phyloP scores from a whole-genome alignment of 2,888 invertebrate species.

The Eupeodes luniger region DNA sequence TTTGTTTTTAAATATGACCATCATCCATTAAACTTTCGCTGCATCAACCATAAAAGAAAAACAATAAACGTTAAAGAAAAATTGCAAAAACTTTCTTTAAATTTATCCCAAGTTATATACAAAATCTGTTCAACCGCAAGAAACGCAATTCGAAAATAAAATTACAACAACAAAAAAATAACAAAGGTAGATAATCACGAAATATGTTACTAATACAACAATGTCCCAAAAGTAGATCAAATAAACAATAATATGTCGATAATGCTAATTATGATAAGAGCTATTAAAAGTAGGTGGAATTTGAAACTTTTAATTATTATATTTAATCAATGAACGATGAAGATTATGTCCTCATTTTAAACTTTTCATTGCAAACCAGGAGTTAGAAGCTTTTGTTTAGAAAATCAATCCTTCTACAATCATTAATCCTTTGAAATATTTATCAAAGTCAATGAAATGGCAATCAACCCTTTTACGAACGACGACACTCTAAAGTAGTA shows the following conservation, averaged over 20 bases:
- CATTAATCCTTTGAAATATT: background rate
- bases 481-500: constrained; percentile 4
- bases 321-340: background rate
- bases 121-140: background rate
- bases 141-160: background rate
- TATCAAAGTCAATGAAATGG: constrained; percentile 28
- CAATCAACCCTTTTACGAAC: constrained; percentile 17
- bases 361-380: background rate
- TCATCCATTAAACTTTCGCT: background rate
- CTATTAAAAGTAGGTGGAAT: background rate
- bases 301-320: background rate
- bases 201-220: background rate
- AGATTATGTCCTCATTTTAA: background rate
- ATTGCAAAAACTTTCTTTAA: background rate
- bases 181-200: background rate
- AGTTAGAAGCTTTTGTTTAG: background rate
- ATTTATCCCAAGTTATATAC: background rate
- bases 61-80: background rate
- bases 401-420: background rate
- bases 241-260: constrained; percentile 2
- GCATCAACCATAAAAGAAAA: background rate
- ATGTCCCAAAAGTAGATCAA: constrained; percentile 6
- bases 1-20: background rate
- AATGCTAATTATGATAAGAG: background rate
- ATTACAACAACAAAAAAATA: background rate